phyloP scores from a whole-genome alignment of 2,888 invertebrate species.

The Leptopilina myrica region DNA sequence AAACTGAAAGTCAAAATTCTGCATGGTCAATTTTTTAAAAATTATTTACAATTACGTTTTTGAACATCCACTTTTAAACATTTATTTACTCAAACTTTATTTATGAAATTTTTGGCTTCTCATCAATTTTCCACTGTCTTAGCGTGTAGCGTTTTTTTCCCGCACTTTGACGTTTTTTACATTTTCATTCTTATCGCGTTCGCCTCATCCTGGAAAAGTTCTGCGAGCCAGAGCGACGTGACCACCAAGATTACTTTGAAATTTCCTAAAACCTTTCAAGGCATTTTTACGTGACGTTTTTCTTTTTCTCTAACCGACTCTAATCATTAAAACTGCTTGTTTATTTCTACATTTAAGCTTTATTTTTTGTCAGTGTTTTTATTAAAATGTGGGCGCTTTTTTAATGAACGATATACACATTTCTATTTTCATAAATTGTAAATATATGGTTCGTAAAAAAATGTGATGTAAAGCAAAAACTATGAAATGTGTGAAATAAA shows the following conservation, averaged over 20 bases:
- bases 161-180: slow-evolving; percentile 13
- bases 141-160: not conserved
- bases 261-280: slow-evolving; percentile 32
- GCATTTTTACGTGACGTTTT: slow-evolving; percentile 28
- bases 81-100: not conserved
- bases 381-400: too few relatives aligned
- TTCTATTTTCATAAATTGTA: too few relatives aligned
- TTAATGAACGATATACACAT: too few relatives aligned
- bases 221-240: slow-evolving; percentile 27
- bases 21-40: too few relatives aligned
- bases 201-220: slow-evolving; percentile 32
- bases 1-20: too few relatives aligned
- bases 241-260: slow-evolving; percentile 31
- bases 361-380: not conserved
- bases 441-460: too few relatives aligned
- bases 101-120: not conserved
- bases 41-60: not conserved
- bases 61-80: not conserved
- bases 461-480: too few relatives aligned
- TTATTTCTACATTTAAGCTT: not conserved
- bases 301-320: slow-evolving; percentile 15
- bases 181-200: slow-evolving; percentile 39
- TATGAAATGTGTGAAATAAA: too few relatives aligned
- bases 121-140: slow-evolving; percentile 11
- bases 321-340: slow-evolving; percentile 1